Evolutionary conservation across 1,140 invertebrate genomes (phyloP).

Genomic region (Drosophila nasuta): DNA sequence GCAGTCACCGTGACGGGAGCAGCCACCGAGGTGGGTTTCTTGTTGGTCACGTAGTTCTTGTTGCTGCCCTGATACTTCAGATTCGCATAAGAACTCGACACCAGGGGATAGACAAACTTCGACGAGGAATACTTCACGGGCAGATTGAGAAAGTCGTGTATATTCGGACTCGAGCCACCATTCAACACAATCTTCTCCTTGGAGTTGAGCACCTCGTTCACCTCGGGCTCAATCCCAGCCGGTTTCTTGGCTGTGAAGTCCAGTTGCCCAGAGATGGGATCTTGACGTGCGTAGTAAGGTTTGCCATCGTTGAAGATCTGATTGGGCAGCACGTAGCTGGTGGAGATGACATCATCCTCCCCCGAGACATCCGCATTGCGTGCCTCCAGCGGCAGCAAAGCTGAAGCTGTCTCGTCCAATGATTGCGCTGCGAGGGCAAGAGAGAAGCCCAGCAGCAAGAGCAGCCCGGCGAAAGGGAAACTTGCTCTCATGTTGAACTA

Average conservation of each 20-base stretch:
- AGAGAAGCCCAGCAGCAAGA: conserved; percentile 37
- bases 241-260: conserved; percentile 87
- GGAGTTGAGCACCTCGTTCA: conserved; percentile 75
- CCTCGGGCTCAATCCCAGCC: conserved; percentile 83
- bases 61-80: conserved; percentile 89
- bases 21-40: conserved; percentile 86
- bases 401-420: conserved; percentile 53
- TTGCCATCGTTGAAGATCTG: conserved; percentile 89
- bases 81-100: conserved; percentile 90
- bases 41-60: conserved; percentile 88
- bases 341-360: conserved; percentile 76
- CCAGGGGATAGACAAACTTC: conserved; percentile 88
- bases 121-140: conserved; percentile 89
- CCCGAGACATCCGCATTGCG: conserved; percentile 60
- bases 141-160: conserved; percentile 90
- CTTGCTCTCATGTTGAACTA: conserved; percentile 45
- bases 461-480: conserved; percentile 36
- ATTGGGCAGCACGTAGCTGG: conserved; percentile 80
- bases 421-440: conserved; percentile 6
- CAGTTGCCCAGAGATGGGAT: conserved; percentile 88
- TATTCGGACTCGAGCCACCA: conserved; percentile 86
- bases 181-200: conserved; percentile 77
- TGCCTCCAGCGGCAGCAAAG: conserved; percentile 70
- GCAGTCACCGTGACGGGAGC: conserved; percentile 73
- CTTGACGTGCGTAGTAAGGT: conserved; percentile 89